Evolutionary conservation across 2,888 invertebrate genomes (phyloP).

Genomic region (Empis stercorea): DNA sequence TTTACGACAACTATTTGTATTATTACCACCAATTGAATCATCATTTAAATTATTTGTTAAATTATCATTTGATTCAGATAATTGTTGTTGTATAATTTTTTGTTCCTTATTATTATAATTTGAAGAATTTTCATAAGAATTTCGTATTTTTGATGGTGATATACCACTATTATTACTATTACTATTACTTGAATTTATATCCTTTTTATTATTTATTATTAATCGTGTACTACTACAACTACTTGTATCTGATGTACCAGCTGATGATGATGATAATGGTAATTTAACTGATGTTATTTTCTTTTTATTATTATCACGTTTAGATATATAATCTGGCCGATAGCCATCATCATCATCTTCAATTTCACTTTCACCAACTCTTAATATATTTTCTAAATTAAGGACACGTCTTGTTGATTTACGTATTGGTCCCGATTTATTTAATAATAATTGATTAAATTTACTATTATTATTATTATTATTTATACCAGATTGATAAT

Average conservation of each 20-base stretch:
- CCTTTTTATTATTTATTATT: conserved; percentile 16
- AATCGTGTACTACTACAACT: conserved; percentile 14
- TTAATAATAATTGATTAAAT: not conserved
- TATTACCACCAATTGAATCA: conserved; percentile 6
- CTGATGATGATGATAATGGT: conserved; percentile 10
- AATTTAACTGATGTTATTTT: conserved; percentile 23
- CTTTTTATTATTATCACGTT: conserved; percentile 19
- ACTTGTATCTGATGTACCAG: conserved; percentile 7
- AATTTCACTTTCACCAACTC: conserved; percentile 37
- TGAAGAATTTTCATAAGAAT: conserved; percentile 16
- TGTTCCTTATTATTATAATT: not conserved
- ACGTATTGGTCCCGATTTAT: conserved; percentile 17
- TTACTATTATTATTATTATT: not conserved
- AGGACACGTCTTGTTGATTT: conserved; percentile 26
- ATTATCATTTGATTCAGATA: not conserved
- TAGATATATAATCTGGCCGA: conserved; percentile 5
- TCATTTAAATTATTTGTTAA: not conserved
- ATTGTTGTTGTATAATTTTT: not conserved
- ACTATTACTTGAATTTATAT: conserved; percentile 14
- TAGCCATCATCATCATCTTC: conserved; percentile 30
- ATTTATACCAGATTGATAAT: not conserved
- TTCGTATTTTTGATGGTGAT: conserved; percentile 7
- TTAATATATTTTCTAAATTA: conserved; percentile 31
- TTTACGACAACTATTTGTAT: conserved; percentile 16
- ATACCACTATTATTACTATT: conserved; percentile 12